Conservation (phyloP, 2,797 vertebrate species). For the Tiaroga cobitis region DNA sequence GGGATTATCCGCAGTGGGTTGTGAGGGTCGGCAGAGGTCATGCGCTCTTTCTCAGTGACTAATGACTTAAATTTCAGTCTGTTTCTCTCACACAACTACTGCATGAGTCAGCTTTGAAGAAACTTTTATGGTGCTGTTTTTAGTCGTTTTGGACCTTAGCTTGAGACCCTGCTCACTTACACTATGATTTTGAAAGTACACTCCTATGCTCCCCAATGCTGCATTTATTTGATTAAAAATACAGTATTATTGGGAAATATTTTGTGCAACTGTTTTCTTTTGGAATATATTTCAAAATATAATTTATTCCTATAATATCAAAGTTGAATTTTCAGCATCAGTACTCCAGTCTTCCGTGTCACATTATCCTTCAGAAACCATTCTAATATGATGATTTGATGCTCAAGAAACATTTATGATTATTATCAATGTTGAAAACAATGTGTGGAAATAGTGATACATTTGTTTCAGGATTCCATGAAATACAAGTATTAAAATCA, state of each 20-base stretch:
- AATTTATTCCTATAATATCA: too few species aligned
- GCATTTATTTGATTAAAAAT: background rate
- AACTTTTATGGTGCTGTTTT: background rate
- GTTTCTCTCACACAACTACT: background rate
- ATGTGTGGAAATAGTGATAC: too few species aligned
- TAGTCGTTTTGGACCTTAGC: background rate
- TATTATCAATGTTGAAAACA: too few species aligned
- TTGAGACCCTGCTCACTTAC: background rate
- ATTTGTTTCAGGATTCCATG: too few species aligned
- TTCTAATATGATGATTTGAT: background rate
- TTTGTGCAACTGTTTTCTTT: too few species aligned
- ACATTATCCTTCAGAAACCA: background rate
- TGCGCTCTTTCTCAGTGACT: constrained; percentile 21
- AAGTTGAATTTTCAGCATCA: too few species aligned
- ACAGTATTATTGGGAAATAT: too few species aligned
- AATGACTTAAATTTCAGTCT: constrained; percentile 16
- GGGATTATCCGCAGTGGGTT: constrained; percentile 17
- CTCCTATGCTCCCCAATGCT: background rate
- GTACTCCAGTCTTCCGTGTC: background rate
- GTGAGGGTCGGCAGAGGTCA: background rate
- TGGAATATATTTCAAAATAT: too few species aligned
- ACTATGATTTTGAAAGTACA: background rate
- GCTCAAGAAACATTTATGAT: background rate
- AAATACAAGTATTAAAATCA: too few species aligned
- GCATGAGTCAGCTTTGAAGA: constrained; percentile 9